A percentile compares a stretch with the other conserved stretches of the same genome.
Conservation (phyloP, 2,888 invertebrate genomes). For the Cotesia congregata region DNA sequence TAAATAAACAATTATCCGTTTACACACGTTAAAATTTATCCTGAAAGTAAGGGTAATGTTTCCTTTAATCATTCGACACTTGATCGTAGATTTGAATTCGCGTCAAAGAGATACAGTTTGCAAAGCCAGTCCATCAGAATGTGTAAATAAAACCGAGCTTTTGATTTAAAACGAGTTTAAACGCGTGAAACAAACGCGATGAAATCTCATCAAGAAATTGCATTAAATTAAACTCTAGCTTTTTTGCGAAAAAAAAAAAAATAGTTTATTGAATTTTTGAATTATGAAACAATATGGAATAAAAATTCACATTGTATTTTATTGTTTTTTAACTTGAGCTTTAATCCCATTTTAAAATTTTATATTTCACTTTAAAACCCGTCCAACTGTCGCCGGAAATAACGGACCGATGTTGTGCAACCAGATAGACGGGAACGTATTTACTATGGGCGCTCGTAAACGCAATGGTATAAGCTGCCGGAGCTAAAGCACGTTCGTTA, state of each 20-base stretch:
- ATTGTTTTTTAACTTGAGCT: background rate
- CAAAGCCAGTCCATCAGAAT: background rate
- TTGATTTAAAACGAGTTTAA: background rate
- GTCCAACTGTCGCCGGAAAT: constrained; percentile 15
- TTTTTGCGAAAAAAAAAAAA: too few species aligned
- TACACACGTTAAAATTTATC: too few species aligned
- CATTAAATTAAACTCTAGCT: background rate
- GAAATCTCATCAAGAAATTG: background rate
- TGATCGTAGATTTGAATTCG: background rate
- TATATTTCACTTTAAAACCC: constrained; percentile 1
- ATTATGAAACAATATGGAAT: background rate
- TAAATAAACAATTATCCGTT: too few species aligned
- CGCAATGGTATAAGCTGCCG: constrained; percentile 32
- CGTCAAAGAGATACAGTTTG: background rate
- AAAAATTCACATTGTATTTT: background rate
- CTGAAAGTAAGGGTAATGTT: background rate
- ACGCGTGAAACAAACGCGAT: background rate
- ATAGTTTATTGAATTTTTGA: too few species aligned
- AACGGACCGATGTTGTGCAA: constrained; percentile 9
- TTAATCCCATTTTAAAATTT: constrained; percentile 9
- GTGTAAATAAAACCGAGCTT: background rate
- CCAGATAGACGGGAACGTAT: constrained; percentile 19
- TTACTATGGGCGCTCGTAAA: constrained; percentile 28
- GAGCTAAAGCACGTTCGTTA: constrained; percentile 47
- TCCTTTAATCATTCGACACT: background rate